Evolutionary conservation across 2,113 vertebrate species (phyloP), one percentile per base, ranked within the genome.

Genomic region (Opisthocomus hoazin): DNA sequence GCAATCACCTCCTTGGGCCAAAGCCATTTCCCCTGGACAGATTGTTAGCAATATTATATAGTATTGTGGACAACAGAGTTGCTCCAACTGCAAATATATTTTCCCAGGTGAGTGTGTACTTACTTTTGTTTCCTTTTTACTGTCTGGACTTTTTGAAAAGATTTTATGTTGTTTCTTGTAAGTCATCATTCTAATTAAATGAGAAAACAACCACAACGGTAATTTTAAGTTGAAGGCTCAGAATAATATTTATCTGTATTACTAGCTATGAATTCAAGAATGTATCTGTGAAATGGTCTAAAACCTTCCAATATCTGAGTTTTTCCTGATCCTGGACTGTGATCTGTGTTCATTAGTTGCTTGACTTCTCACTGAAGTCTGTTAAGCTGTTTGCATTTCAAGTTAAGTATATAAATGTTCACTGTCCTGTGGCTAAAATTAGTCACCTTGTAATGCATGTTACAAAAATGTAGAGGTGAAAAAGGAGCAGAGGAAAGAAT

Each of bases 1-100:
- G 99, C 97, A 99, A 99, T 97, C 99, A 99, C 92, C 98, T 99
- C 32, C 98, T 99, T 65, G 99, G 99, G 14, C 99, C 99, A n/a
- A 99, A 99, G 96, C 98, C 99, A 10, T 99, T 99, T 96, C 99
- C 99, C 57, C 92, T 99, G 96, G 99, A 99, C 97, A 98, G 99
- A 71, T 96, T 99, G 87, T 97, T 99, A 76, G 99, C 99, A 58
- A 99, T 99, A 96, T 98, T 99, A 84, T 99, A 99, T 95, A 99
- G 99, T 43, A 99, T 99, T 46, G 99, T 99, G 96, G 99, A 99
- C 97, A 99, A 98, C 95, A 98, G 99, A 97, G 99, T 99, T 51
- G 98, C 98, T 69, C 99, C 99, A 41, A 98, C 98, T 27, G 99
- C 99, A 96, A 99, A 99, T 97, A 98, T 99, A 94, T 99, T 99